Conservation (phyloP, 2,113 vertebrate species). For the Ramphastos sulfuratus region DNA sequence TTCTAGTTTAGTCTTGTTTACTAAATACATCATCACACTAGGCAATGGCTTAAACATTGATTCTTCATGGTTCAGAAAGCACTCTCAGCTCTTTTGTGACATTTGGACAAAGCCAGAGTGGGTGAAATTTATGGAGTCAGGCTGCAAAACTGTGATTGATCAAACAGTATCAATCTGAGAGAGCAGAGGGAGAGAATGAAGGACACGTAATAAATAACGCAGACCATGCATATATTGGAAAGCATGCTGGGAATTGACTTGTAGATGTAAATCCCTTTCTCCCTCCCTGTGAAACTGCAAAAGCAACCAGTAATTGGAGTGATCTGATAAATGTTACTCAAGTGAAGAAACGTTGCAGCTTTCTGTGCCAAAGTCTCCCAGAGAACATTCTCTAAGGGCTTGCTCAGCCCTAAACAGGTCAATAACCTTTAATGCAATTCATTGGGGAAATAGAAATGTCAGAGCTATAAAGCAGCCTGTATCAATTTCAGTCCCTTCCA, state of each 20-base stretch:
- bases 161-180: neutral
- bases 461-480: conserved; percentile 15
- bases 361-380: neutral
- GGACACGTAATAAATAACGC: neutral
- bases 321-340: conserved; percentile 20
- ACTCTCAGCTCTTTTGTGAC: neutral
- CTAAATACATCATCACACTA: neutral
- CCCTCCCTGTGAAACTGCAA: neutral
- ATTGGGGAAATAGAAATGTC: conserved; percentile 52
- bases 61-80: neutral
- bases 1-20: conserved; percentile 14
- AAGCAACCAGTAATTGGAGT: conserved; percentile 49
- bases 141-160: conserved; percentile 19
- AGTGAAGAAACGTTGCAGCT: neutral
- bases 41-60: neutral
- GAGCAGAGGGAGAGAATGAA: neutral
- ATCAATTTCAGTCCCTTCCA: conserved; percentile 28
- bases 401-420: conserved; percentile 17
- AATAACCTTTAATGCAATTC: conserved; percentile 21
- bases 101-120: neutral
- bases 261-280: conserved; percentile 20
- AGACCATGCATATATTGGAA: neutral
- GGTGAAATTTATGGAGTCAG: neutral
- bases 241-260: conserved; percentile 22
- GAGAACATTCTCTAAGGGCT: conserved; percentile 3